Percentiles rank a stretch among this genome's conserved stretches.
Conservation (phyloP, 2,888 invertebrate species). For the Thyatira batis region DNA sequence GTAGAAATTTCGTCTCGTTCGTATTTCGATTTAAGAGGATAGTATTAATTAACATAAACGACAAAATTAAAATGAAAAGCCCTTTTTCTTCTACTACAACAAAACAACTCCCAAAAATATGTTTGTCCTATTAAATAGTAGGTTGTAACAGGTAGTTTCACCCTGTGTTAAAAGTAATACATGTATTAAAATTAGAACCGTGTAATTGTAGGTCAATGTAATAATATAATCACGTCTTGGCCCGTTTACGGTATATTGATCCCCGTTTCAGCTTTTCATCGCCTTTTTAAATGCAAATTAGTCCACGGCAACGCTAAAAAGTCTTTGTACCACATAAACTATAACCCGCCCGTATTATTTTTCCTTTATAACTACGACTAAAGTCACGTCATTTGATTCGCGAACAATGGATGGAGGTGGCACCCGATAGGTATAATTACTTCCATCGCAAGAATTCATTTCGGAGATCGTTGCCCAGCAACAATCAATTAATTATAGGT, state of each 20-base stretch:
- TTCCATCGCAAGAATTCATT: constrained; percentile 14
- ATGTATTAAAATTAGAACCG: constrained; percentile 10
- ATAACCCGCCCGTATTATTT: constrained; percentile 10
- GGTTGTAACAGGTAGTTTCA: neutral
- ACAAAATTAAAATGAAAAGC: too few species aligned
- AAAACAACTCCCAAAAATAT: too few species aligned
- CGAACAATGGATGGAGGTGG: constrained; percentile 3
- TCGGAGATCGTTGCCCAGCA: constrained; percentile 14
- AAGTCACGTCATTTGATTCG: constrained; percentile 7
- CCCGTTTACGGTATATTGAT: constrained; percentile 48
- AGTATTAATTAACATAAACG: neutral
- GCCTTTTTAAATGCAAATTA: constrained; percentile 64
- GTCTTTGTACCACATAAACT: constrained; percentile 21
- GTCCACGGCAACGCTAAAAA: constrained; percentile 33
- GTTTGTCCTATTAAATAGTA: too few species aligned
- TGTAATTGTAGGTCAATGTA: constrained; percentile 16
- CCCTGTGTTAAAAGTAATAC: constrained; percentile 1
- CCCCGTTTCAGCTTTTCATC: constrained; percentile 40
- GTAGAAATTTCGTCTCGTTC: neutral
- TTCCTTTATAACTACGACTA: neutral
- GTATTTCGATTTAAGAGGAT: neutral
- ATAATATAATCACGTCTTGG: constrained; percentile 29
- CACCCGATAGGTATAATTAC: neutral
- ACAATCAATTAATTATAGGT: constrained; percentile 23
- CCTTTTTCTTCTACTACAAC: too few species aligned